Conservation (phyloP, 2,113 vertebrate species). For the Tetrao urogallus region DNA sequence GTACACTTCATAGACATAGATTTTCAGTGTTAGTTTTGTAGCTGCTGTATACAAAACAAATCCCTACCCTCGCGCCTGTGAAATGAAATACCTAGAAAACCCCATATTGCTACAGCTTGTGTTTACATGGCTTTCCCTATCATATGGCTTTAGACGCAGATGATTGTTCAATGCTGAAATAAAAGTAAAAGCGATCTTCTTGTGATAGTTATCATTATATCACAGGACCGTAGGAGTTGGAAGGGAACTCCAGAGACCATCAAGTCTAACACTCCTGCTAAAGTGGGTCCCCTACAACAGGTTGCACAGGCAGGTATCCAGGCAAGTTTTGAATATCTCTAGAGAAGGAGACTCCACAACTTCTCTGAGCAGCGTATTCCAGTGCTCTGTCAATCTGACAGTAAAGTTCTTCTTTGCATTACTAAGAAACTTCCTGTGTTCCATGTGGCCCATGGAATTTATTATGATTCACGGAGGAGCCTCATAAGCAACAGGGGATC, state of each 20-base stretch:
- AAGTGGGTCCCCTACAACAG: too few relatives aligned
- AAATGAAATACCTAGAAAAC: neutral
- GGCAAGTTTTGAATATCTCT: too few relatives aligned
- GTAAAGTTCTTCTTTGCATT: too few relatives aligned
- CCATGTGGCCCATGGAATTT: neutral
- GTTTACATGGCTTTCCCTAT: neutral
- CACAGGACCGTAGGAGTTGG: too few relatives aligned
- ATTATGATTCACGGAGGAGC: neutral
- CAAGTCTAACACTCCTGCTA: too few relatives aligned
- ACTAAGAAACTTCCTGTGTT: too few relatives aligned
- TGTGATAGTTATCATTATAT: neutral
- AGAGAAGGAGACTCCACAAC: too few relatives aligned
- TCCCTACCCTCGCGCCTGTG: neutral
- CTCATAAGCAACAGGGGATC: neutral
- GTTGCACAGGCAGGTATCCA: too few relatives aligned
- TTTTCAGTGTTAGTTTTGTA: neutral
- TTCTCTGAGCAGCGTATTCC: too few relatives aligned
- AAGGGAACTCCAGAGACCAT: too few relatives aligned
- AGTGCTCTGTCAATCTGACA: too few relatives aligned
- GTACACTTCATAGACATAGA: neutral
- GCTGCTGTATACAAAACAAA: neutral
- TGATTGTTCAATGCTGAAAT: neutral
- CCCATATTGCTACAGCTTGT: neutral
- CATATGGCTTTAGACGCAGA: neutral
- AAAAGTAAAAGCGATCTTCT: neutral